Conservation (phyloP, 53 echinoderm and acorn worm genomes). For the Paracentrotus lividus region DNA sequence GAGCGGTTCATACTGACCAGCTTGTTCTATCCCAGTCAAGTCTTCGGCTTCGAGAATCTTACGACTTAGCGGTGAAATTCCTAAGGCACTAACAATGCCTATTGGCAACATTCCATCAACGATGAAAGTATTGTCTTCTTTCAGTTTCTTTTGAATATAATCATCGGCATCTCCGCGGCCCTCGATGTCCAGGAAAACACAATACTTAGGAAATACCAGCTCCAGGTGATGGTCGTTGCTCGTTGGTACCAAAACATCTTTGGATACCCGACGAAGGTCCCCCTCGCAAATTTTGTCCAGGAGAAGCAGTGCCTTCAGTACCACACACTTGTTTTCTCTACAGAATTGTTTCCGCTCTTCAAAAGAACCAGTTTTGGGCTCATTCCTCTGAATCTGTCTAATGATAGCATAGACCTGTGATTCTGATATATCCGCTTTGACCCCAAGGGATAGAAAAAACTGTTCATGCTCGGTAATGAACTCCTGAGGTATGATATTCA, state of each 20-base stretch:
- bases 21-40: slow-evolving; percentile 62
- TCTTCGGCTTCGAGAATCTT: slow-evolving; percentile 52
- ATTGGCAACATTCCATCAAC: slow-evolving; percentile 40
- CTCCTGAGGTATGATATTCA: slow-evolving; percentile 41
- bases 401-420: slow-evolving; percentile 10
- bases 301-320: slow-evolving; percentile 1
- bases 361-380: not conserved
- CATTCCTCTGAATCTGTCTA: not conserved
- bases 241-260: slow-evolving; percentile 50
- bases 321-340: not conserved
- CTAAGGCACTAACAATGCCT: slow-evolving; percentile 42
- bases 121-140: slow-evolving; percentile 54
- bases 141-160: slow-evolving; percentile 1
- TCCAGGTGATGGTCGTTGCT: not conserved
- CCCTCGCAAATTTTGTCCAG: not conserved
- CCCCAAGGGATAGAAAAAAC: slow-evolving; percentile 36
- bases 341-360: slow-evolving; percentile 46
- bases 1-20: slow-evolving; percentile 71
- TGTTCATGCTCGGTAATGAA: slow-evolving; percentile 48
- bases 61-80: slow-evolving; percentile 48
- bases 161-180: not conserved
- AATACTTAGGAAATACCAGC: slow-evolving; percentile 21
- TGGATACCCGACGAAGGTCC: not conserved
- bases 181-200: not conserved
- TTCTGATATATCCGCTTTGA: not conserved